Evolutionary conservation across 2,888 invertebrate species (phyloP).

Genomic region (Pedicia rivosa): DNA sequence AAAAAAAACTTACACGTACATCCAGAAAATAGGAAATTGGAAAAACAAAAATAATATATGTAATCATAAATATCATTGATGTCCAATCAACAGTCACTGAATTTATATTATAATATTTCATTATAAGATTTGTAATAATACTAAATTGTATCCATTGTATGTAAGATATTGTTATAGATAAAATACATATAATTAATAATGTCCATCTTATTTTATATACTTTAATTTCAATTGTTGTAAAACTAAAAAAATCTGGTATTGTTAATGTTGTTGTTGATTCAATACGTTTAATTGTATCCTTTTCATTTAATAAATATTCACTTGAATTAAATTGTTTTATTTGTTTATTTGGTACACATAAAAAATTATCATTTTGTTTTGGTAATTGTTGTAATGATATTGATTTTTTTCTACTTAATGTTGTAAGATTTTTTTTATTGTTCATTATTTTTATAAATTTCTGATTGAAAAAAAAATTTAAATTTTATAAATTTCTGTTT

Average conservation of each 20-base stretch:
- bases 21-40: constrained; percentile 34
- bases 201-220: constrained; percentile 36
- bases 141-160: constrained; percentile 52
- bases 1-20: constrained; percentile 14
- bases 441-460: too few relatives aligned
- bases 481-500: too few relatives aligned
- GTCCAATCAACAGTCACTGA: constrained; percentile 41
- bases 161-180: constrained; percentile 40
- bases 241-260: constrained; percentile 2
- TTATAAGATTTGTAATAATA: constrained; percentile 41
- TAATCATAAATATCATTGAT: constrained; percentile 48
- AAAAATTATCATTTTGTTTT: constrained; percentile 4
- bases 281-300: not conserved
- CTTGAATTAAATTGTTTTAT: not conserved
- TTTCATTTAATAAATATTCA: not conserved
- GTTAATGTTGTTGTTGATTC: constrained; percentile 2
- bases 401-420: not conserved
- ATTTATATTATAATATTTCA: constrained; percentile 31
- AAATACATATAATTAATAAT: constrained; percentile 37
- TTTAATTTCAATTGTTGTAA: constrained; percentile 14
- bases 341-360: constrained; percentile 1
- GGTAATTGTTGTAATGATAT: not conserved
- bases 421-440: too few relatives aligned
- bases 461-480: too few relatives aligned
- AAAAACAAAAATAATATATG: constrained; percentile 46